These are phyloP conservation scores for Takifugu ocellatus DNA, from an alignment of 2,797 vertebrate genomes.

Conservation along the genomic window DNA sequence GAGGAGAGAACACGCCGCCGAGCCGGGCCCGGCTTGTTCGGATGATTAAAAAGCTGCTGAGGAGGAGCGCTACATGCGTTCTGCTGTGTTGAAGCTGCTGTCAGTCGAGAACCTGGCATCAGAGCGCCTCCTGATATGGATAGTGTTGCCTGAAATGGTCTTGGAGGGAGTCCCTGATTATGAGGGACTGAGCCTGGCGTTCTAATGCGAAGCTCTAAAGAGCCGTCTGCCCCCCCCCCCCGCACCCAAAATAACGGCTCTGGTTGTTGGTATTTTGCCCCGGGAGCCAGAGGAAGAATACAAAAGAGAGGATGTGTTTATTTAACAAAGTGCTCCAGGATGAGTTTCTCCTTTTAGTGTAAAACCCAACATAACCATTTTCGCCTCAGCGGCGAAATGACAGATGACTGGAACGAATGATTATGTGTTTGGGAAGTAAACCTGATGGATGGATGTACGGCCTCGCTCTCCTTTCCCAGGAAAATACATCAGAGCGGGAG, in stretches of 20 bases:
- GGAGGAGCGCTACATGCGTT: conserved; percentile 43
- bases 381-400: conserved; percentile 53
- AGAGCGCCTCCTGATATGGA: conserved; percentile 42
- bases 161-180: conserved; percentile 37
- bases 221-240: conserved; percentile 4
- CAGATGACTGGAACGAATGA: conserved; percentile 60
- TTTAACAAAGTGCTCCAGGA: conserved; percentile 50
- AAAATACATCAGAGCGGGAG: conserved; percentile 37
- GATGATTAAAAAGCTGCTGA: conserved; percentile 60
- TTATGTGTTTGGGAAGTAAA: conserved; percentile 56
- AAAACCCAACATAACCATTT: conserved; percentile 40
- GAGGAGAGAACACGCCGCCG: conserved; percentile 39
- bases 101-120: conserved; percentile 37
- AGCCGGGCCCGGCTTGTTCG: conserved; percentile 37
- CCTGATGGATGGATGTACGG: conserved; percentile 45
- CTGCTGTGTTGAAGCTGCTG: conserved; percentile 35
- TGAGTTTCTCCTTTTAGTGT: conserved; percentile 44
- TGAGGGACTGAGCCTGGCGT: conserved; percentile 47
- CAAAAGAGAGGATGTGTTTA: conserved; percentile 24
- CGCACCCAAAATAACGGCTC: not conserved
- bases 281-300: not conserved
- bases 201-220: conserved; percentile 25
- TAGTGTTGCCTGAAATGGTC: conserved; percentile 44
- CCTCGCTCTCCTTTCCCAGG: conserved; percentile 31
- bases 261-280: not conserved